Percentiles rank a stretch among this genome's conserved stretches.
phyloP scores from a whole-genome alignment of 2,113 vertebrate genomes.

The Aspiorhynchus laticeps region DNA sequence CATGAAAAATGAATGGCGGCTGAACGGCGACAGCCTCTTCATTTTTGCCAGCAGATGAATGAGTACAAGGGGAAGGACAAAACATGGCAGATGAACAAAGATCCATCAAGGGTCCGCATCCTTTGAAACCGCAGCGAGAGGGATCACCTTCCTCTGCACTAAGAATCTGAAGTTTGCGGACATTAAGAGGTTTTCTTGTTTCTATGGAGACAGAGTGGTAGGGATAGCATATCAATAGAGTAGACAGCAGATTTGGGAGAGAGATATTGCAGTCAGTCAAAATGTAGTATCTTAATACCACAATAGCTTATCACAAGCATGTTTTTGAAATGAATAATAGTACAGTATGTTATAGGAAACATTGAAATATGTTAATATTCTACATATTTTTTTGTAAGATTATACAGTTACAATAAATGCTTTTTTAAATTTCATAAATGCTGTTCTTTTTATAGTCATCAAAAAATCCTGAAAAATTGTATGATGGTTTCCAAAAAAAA shows the following conservation, averaged over 20 bases:
- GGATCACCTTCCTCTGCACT: neutral
- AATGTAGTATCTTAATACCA: neutral
- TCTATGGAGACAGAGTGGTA: constrained; percentile 37
- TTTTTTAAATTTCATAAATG: neutral
- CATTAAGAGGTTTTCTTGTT: constrained; percentile 38
- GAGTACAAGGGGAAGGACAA: constrained; percentile 53
- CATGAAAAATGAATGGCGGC: constrained; percentile 71
- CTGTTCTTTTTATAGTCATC: neutral
- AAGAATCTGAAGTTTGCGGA: neutral
- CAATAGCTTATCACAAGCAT: neutral
- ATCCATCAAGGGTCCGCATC: constrained; percentile 7
- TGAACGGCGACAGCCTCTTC: constrained; percentile 51
- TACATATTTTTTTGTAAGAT: neutral
- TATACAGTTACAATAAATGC: neutral
- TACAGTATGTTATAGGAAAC: neutral
- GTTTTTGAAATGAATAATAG: neutral
- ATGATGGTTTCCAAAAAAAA: neutral
- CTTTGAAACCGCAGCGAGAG: neutral
- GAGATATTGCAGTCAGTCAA: neutral
- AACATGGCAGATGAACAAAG: constrained; percentile 17
- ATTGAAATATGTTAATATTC: neutral
- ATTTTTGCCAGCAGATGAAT: constrained; percentile 64
- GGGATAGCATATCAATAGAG: constrained; percentile 7
- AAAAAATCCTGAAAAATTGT: neutral
- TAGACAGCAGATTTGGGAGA: neutral